Conservation (phyloP, 2,888 invertebrate genomes). For the Arrhopalites spinosus region DNA sequence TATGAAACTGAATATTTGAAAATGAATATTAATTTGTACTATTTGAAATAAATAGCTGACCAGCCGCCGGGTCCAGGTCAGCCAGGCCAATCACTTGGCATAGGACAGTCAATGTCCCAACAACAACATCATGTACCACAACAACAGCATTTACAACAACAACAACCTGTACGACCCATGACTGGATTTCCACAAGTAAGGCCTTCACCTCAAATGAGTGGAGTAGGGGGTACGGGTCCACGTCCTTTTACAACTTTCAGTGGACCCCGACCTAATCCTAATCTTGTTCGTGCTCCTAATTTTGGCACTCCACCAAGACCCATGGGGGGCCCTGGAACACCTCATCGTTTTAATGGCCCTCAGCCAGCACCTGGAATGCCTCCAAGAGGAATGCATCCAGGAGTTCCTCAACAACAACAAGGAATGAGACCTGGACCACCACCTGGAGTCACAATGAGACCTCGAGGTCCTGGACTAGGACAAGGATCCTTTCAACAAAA, state of each 20-base stretch:
- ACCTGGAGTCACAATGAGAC: slow-evolving; percentile 22
- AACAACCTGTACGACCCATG: slow-evolving; percentile 38
- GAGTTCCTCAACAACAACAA: slow-evolving; percentile 35
- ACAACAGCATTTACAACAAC: slow-evolving; percentile 43
- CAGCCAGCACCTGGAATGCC: slow-evolving; percentile 47
- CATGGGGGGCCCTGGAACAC: slow-evolving; percentile 54
- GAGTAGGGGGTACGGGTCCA: slow-evolving; percentile 25
- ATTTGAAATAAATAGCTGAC: slow-evolving; percentile 39
- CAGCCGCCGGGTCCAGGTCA: slow-evolving; percentile 40
- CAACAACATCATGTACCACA: slow-evolving; percentile 41
- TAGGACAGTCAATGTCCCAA: slow-evolving; percentile 17
- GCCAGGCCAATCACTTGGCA: slow-evolving; percentile 18
- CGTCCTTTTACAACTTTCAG: slow-evolving; percentile 51
- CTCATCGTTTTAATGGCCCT: slow-evolving; percentile 55
- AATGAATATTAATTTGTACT: too few species aligned
- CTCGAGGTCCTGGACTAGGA: slow-evolving; percentile 43
- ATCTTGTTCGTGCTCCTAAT: slow-evolving; percentile 51
- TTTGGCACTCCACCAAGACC: slow-evolving; percentile 54
- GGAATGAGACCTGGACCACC: slow-evolving; percentile 36
- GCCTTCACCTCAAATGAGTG: slow-evolving; percentile 49
- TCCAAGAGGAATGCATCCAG: slow-evolving; percentile 33
- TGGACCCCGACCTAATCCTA: slow-evolving; percentile 55
- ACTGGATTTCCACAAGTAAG: slow-evolving; percentile 47
- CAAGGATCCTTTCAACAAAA: slow-evolving; percentile 37
- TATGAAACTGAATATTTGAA: too few species aligned